Evolutionary conservation across 37 sponge, comb jelly and placozoan genomes (phyloP), one percentile per base, ranked within the genome.

Genomic region (Cladorhizidae sp.): DNA sequence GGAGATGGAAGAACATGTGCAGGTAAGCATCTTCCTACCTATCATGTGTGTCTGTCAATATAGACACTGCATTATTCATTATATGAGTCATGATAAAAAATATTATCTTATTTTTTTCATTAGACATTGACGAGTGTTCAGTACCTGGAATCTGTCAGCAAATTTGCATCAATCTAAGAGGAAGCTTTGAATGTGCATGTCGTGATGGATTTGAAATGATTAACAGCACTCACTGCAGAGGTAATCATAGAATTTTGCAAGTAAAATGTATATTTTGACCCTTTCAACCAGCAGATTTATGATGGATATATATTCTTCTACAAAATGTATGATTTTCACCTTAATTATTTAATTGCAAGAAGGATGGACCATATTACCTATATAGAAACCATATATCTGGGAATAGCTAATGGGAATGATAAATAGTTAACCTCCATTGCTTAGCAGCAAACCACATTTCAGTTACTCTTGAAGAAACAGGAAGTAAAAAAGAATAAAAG

Each of bases 1-100:
- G 91, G 83, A 49, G 52, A 82, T 82, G 87, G 80, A 42, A 29
- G 25, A 21, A 87, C 80, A 82, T 90, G 91, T 56, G 14, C 42
- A 35, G 91, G 91, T 90, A 57, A 37, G 57, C 43, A 41, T 62
- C 8, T 57, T 22, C 37, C n/a, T n/a, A n/a, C n/a, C n/a, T n/a
- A n/a, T 45, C 88, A 87, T 37, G 39, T 74, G 40, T 88, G 89
- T 43, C 71, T 0, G 2, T 84, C 83, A 56, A 77, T 74, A 0
- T 20, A 67, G 20, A 84, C 84, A 39, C 69, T 74, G 1, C 84
- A 50, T 42, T 21, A n/a, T n/a, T n/a, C n/a, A n/a, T n/a, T n/a
- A n/a, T n/a, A n/a, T n/a, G n/a, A n/a, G n/a, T n/a, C n/a, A n/a
- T n/a, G n/a, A n/a, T n/a, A n/a, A n/a, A n/a, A n/a, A n/a, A n/a